Evolutionary conservation across 1,140 invertebrate species (phyloP).

Genomic region (Zophobas atratus): DNA sequence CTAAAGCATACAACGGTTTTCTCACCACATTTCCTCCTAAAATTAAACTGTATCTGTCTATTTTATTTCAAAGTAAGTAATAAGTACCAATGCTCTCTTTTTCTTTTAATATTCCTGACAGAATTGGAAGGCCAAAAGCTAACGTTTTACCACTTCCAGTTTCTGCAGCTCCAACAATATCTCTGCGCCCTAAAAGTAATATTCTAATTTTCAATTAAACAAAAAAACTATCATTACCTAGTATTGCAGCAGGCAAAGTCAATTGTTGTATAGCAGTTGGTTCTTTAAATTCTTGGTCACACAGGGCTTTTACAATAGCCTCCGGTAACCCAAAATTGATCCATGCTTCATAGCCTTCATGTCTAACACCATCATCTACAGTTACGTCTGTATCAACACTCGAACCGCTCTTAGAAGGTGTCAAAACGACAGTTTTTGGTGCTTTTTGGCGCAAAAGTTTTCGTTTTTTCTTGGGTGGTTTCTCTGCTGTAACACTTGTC

Average conservation of each 20-base stretch:
- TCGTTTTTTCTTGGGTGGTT: conserved; percentile 31
- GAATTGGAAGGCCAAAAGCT: conserved; percentile 95
- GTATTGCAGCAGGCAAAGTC: conserved; percentile 88
- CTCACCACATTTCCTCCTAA: conserved; percentile 9
- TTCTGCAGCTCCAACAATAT: conserved; percentile 96
- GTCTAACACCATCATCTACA: conserved; percentile 51
- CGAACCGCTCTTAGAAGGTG: conserved; percentile 51
- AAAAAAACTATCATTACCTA: conserved; percentile 70
- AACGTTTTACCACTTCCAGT: conserved; percentile 98
- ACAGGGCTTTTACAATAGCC: conserved; percentile 81
- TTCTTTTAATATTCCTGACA: conserved; percentile 85
- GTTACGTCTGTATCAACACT: not conserved
- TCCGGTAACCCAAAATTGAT: conserved; percentile 78
- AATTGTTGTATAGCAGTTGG: conserved; percentile 90
- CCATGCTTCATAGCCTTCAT: conserved; percentile 79
- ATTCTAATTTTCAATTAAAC: not conserved
- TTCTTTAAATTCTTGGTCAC: conserved; percentile 81
- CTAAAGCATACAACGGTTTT: conserved; percentile 83
- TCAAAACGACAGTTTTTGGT: conserved; percentile 2
- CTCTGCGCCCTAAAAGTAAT: conserved; percentile 74
- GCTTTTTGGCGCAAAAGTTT: conserved; percentile 33
- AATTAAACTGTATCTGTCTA: not conserved
- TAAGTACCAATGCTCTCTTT: conserved; percentile 68
- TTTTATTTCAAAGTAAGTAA: not conserved
- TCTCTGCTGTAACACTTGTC: conserved; percentile 4